Base-by-base conservation (phyloP, 37 sponge, comb jelly and placozoan genomes). In the Hormiphora californensis region DNA sequence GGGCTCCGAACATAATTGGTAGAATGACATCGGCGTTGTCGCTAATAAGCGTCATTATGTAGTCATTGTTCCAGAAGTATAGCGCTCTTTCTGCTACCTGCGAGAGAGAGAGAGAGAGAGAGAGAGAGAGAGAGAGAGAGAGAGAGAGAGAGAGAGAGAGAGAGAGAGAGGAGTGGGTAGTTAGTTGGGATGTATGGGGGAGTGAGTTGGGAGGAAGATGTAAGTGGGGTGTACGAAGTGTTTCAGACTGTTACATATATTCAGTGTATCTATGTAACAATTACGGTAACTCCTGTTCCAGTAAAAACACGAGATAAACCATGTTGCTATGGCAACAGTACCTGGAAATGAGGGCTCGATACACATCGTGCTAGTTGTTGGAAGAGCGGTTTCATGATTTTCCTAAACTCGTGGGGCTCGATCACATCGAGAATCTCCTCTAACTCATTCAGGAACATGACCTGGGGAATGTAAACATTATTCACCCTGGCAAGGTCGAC, bases 1-100 rank as follows among this genome's bases (percentile, higher is more conserved):
- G 89, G 40, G 92, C 68, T 32, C 92, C 92, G 62, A 94, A 98
- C 91, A 98, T 92, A 44, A 98, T 93, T 0, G 99, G 95, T 54
- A 98, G 65, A 21, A 94, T 67, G 0, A 90, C 88, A 12, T 92
- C 88, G 2, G 93, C 89, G 88, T 98, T 94, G 85, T 98, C 93
- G 81, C 94, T 94, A 15, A 98, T 92, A 38, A 98, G 85, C 19
- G 90, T 88, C 33, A 98, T 88, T 8, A 98, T 89, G 43, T 98
- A 94, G 81, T 98, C 99, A 73, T 98, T 98, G 87, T 94, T 98
- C 99, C 99, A 98, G 85, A 94, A 93, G 85, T 92, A 94, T 37
- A 98, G 91, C 0, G 99, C 95, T 23, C 99, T 65, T 86, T 98
- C 99, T 0, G 99, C 95, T 0, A 98, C 99, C 96, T 96, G 65